These are phyloP conservation scores for Idris sp. DNA, from an alignment of 1,140 invertebrate genomes.

Conservation along the genomic window DNA sequence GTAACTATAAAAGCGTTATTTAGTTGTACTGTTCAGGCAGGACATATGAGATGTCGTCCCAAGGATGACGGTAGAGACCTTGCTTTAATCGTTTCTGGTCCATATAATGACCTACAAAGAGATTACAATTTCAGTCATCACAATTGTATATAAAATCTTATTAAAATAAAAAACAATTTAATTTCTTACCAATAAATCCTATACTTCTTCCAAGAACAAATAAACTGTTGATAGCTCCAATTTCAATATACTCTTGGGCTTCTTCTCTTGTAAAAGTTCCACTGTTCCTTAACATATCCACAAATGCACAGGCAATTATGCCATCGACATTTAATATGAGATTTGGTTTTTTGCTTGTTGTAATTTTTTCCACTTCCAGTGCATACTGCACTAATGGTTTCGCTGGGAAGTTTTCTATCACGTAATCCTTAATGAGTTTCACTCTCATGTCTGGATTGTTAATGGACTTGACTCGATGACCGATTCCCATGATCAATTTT, in stretches of 20 bases:
- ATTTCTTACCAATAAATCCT: constrained; percentile 97
- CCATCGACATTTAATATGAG: constrained; percentile 99
- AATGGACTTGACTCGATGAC: constrained; percentile 98
- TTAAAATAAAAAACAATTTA: too few species aligned
- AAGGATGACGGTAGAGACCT: too few species aligned
- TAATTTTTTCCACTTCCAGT: constrained; percentile 98
- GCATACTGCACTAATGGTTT: constrained; percentile 97
- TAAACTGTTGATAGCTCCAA: constrained; percentile 98
- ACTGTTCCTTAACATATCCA: constrained; percentile 95
- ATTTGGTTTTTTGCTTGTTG: constrained; percentile 99
- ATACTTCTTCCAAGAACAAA: constrained; percentile 99
- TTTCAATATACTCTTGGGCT: constrained; percentile 98
- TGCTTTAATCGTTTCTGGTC: too few species aligned
- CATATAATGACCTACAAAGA: too few species aligned
- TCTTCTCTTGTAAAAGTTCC: constrained; percentile 98
- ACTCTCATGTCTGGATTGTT: constrained; percentile 99
- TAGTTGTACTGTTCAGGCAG: too few species aligned
- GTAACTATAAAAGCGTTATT: too few species aligned
- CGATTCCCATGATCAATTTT: constrained; percentile 99
- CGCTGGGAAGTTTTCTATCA: constrained; percentile 93
- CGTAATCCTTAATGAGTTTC: constrained; percentile 97
- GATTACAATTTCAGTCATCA: too few species aligned
- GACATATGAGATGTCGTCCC: too few species aligned
- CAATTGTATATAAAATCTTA: too few species aligned
- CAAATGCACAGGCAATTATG: constrained; percentile 97